Percentiles rank a stretch among this genome's conserved stretches.
These are phyloP conservation scores for Maccullochella peelii DNA, from an alignment of 2,113 vertebrate genomes.

Conservation along the genomic window DNA sequence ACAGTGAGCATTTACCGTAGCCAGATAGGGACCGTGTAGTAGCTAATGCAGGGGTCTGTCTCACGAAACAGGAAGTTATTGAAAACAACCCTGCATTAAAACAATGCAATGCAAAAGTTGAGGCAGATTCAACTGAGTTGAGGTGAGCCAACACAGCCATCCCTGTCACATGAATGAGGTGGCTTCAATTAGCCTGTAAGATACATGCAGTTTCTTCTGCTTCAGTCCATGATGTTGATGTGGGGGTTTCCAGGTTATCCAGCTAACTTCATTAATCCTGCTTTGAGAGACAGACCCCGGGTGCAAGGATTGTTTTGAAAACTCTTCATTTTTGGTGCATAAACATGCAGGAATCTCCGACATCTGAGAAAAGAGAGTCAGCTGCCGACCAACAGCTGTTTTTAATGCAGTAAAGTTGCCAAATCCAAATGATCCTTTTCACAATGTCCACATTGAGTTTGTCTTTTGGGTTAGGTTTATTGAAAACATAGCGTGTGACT, in stretches of 20 bases:
- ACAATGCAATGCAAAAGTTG: neutral
- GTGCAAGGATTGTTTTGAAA: neutral
- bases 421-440: conserved; percentile 32
- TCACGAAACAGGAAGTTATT: neutral
- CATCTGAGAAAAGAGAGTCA: conserved; percentile 10
- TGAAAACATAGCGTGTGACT: conserved; percentile 38
- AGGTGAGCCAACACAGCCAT: neutral
- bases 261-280: neutral
- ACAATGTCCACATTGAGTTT: conserved; percentile 20
- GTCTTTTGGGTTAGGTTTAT: conserved; percentile 2
- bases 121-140: neutral
- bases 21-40: neutral
- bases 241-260: neutral
- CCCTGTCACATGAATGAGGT: neutral
- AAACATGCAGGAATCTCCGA: conserved; percentile 10
- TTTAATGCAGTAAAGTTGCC: neutral
- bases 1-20: neutral
- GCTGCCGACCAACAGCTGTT: conserved; percentile 7
- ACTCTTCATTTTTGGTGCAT: neutral
- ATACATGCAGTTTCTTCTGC: neutral
- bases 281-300: neutral
- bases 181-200: neutral
- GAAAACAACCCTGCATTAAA: neutral
- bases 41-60: neutral
- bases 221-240: neutral